Base-by-base conservation (phyloP, 2,797 vertebrate species). In the Rhinogobio ventralis region DNA sequence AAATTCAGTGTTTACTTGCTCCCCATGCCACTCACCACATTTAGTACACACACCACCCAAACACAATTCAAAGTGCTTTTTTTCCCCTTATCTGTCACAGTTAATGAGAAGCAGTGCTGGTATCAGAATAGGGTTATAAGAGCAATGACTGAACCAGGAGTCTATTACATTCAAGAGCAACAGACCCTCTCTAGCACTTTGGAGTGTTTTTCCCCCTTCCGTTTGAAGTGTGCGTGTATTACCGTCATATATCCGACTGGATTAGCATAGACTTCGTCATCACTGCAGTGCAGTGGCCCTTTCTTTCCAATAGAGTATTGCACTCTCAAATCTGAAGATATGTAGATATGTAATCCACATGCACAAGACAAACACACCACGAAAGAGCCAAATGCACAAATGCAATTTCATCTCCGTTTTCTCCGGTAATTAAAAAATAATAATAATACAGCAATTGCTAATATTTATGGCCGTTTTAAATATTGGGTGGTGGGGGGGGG, bases 171-270 rank as follows among this genome's bases (percentile, higher is more conserved):
- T 84, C 74, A 84, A 84, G 74, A 84, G 74, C 82, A 42, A 39
- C 49, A 77, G 73, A 28, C 11, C 57, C 64, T 68, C 74, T 57
- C 62, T 19, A 57, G 74, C 19, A 57, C 49, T 28, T 68, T 67
- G 11, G 45, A 55, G 62, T 55, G 46, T 83, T 73, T 91, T 91
- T 92, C 88, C 90, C 92, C 93, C 92, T 91, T 90, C 86, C 73
- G 71, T 87, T 87, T 88, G 91, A 93, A 94, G 93, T 92, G 89
- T 91, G 88, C 53, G 80, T 90, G 91, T 91, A 92, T 91, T 85
- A 89, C 86, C 76, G 82, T 86, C 73, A 36, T 91, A 93, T 93
- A 93, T 94, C 90, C 90, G 87, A 89, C 91, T 91, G 91, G 88
- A 89, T 80, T 60, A 68, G 46, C 28, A 72, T 80, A 87, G 30